Percentiles rank a stretch among this genome's conserved stretches.
phyloP scores from a whole-genome alignment of 2,113 vertebrate genomes.

The Oreochromis tanganicae region DNA sequence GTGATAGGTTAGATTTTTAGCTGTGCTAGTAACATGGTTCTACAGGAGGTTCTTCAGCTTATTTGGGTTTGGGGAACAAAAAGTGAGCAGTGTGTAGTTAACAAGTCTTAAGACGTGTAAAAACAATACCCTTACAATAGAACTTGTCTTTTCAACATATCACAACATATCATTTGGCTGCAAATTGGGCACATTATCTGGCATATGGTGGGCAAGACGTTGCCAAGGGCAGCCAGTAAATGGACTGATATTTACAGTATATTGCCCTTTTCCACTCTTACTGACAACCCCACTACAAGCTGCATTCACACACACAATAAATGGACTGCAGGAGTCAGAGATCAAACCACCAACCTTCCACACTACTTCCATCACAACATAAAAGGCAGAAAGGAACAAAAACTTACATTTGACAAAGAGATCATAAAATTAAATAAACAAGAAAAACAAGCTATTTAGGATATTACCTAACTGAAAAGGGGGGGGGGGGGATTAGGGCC shows the following conservation, averaged over 20 bases:
- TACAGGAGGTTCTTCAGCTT: neutral
- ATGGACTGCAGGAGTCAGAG: neutral
- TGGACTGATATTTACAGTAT: neutral
- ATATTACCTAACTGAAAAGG: neutral
- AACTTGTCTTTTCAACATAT: too few species aligned
- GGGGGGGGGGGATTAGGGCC: rapidly evolving
- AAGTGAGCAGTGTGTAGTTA: neutral
- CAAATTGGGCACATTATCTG: neutral
- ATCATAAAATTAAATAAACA: neutral
- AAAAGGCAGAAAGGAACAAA: neutral
- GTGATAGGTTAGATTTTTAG: neutral
- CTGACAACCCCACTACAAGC: neutral
- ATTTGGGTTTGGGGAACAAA: neutral
- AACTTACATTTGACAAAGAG: rapidly evolving
- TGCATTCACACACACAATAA: neutral
- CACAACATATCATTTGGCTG: too few species aligned
- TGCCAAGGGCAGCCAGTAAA: neutral
- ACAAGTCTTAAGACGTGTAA: neutral
- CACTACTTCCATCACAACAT: neutral
- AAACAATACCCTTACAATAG: neutral
- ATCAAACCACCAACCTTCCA: neutral
- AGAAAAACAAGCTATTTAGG: neutral
- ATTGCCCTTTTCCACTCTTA: neutral
- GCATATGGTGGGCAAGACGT: neutral
- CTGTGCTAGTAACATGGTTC: neutral